Percentiles rank a stretch among this genome's conserved stretches.
These are phyloP conservation scores for Petromus typicus DNA, from an alignment of 2,113 vertebrate species.

Conservation along the genomic window DNA sequence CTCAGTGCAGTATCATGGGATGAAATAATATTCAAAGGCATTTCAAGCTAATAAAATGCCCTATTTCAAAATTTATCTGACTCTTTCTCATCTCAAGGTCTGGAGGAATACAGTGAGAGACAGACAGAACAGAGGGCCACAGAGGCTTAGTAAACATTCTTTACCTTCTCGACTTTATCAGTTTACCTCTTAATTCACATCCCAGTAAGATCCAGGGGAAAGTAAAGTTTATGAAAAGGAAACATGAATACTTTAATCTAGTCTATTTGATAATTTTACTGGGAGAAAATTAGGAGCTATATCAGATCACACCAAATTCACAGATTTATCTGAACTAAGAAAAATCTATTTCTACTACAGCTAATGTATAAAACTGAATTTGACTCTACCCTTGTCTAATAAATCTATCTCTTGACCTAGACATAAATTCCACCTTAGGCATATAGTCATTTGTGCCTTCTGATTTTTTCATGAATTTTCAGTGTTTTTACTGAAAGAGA, in stretches of 20 bases:
- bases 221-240: background rate
- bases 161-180: background rate
- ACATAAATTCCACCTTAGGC: background rate
- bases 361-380: slow-evolving; percentile 3
- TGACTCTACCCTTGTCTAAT: background rate
- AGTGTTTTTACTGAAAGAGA: background rate
- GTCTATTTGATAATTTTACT: background rate
- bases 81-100: background rate
- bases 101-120: background rate
- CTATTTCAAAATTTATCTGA: background rate
- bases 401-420: slow-evolving; percentile 25
- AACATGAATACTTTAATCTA: background rate
- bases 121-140: background rate
- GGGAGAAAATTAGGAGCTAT: background rate
- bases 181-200: background rate
- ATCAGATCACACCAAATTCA: background rate
- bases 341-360: background rate
- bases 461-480: background rate
- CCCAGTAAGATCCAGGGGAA: background rate
- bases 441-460: background rate
- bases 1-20: background rate
- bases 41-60: background rate
- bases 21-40: background rate
- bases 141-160: background rate
- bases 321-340: background rate